These are phyloP conservation scores for Aphidius colemani DNA, from an alignment of 2,888 invertebrate genomes.

Conservation along the genomic window DNA sequence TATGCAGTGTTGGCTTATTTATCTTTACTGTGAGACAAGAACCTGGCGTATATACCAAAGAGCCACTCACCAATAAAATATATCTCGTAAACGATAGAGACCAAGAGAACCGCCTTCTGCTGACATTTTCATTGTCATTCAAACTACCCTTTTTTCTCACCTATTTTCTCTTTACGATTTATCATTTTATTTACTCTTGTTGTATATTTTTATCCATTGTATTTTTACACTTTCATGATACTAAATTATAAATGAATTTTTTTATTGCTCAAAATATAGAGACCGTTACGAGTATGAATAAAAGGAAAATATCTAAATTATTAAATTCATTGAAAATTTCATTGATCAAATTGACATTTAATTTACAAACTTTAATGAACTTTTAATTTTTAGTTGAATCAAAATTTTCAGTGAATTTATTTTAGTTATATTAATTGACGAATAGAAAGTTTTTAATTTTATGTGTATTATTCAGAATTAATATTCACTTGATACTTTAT, in stretches of 20 bases:
- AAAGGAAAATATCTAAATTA: too few species aligned
- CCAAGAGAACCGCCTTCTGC: slow-evolving; percentile 7
- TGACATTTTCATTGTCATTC: slow-evolving; percentile 25
- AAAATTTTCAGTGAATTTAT: too few species aligned
- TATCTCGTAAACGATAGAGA: slow-evolving; percentile 11
- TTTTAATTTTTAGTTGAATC: too few species aligned
- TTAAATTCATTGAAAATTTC: too few species aligned
- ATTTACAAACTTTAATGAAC: too few species aligned
- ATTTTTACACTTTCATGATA: background rate
- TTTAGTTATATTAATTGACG: too few species aligned
- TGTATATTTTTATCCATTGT: slow-evolving; percentile 1
- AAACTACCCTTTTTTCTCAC: slow-evolving; percentile 2
- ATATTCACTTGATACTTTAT: too few species aligned
- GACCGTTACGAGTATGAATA: too few species aligned
- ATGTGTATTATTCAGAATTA: too few species aligned
- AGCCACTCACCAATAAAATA: slow-evolving; percentile 8
- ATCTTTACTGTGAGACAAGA: slow-evolving; percentile 27
- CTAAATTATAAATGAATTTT: background rate
- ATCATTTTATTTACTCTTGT: background rate
- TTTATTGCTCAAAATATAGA: background rate
- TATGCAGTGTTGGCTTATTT: slow-evolving; percentile 30
- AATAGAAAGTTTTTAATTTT: too few species aligned
- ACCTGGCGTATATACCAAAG: slow-evolving; percentile 19
- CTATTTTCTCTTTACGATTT: background rate
- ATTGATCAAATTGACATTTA: too few species aligned